Evolutionary conservation across 2,113 vertebrate genomes (phyloP).

Genomic region (Nannobrachium achirus): DNA sequence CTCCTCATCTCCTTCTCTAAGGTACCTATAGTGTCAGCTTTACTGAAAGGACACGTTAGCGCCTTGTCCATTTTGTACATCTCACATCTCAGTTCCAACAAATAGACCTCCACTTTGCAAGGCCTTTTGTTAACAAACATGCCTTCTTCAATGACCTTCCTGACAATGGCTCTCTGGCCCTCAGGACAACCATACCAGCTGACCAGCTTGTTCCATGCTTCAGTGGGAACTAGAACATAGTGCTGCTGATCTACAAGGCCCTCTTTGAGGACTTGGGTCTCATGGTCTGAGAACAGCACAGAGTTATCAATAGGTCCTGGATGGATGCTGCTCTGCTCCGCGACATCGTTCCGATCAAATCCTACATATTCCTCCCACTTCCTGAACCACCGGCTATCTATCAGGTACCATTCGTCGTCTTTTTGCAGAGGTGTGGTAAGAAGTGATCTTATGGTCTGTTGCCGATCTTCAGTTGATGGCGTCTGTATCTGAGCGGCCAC

Average conservation of each 20-base stretch:
- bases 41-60: conserved; percentile 92
- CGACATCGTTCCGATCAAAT: conserved; percentile 90
- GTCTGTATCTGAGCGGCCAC: conserved; percentile 72
- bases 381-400: conserved; percentile 96
- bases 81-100: conserved; percentile 94
- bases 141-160: conserved; percentile 94
- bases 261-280: conserved; percentile 90
- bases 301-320: conserved; percentile 96
- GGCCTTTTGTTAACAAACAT: conserved; percentile 96
- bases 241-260: conserved; percentile 95
- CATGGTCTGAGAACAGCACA: conserved; percentile 90
- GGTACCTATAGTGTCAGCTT: conserved; percentile 93
- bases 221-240: conserved; percentile 91
- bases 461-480: conserved; percentile 80
- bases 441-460: conserved; percentile 78
- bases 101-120: conserved; percentile 98
- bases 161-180: conserved; percentile 89
- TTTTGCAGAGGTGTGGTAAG: conserved; percentile 80
- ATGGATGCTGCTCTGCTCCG: conserved; percentile 87
- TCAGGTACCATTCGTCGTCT: conserved; percentile 86
- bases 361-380: conserved; percentile 99
- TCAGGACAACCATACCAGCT: conserved; percentile 91
- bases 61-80: conserved; percentile 88
- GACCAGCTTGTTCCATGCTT: conserved; percentile 92
- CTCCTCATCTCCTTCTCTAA: conserved; percentile 95